phyloP scores from a whole-genome alignment of 2,888 invertebrate genomes.

The Hydrotaea diabolus region DNA sequence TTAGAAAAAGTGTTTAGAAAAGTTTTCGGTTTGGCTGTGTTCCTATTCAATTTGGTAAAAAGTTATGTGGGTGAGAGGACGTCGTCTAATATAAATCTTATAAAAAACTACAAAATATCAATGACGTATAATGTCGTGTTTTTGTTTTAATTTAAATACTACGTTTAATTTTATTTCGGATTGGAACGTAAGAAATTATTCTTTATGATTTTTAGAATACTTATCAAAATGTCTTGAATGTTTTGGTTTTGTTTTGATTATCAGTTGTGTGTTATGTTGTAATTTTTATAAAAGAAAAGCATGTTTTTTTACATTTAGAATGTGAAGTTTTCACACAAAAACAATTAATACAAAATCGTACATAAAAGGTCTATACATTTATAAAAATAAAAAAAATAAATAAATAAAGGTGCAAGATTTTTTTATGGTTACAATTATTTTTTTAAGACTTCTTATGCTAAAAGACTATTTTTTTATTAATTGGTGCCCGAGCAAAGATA shows the following conservation, averaged over 20 bases:
- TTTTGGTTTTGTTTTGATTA: neutral
- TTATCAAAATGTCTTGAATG: neutral
- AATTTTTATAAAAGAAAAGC: neutral
- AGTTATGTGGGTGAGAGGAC: neutral
- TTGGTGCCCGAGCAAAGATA: neutral
- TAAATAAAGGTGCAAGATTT: neutral
- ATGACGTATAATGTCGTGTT: neutral
- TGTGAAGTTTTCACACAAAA: neutral
- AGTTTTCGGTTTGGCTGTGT: neutral
- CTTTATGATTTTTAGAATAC: neutral
- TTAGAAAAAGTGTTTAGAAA: neutral
- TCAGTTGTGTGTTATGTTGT: neutral
- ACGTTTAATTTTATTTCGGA: neutral
- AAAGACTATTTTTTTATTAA: neutral
- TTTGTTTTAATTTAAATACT: neutral
- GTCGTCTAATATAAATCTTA: neutral
- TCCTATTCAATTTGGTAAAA: neutral
- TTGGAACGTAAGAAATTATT: neutral
- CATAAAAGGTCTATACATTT: too few species aligned
- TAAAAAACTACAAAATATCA: neutral
- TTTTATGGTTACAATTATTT: too few species aligned
- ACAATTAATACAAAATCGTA: neutral
- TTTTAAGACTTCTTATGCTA: too few species aligned
- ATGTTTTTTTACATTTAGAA: neutral
- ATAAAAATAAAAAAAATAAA: neutral